Evolutionary conservation across 2,888 invertebrate species (phyloP).

Genomic region (Drosophila kokeensis): DNA sequence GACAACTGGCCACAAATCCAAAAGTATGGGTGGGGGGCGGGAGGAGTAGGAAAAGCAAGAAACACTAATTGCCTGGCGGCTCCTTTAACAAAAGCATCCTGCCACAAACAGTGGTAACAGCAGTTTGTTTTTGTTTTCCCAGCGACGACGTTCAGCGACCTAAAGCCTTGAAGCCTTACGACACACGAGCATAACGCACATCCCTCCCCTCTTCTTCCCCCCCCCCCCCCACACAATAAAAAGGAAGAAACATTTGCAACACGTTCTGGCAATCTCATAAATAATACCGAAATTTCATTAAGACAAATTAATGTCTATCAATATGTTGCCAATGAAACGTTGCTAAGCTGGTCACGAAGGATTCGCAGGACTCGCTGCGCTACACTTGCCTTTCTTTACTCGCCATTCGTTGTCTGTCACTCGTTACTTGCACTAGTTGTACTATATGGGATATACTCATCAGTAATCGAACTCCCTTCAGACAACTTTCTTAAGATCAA

Average conservation of each 20-base stretch:
- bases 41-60: constrained; percentile 20
- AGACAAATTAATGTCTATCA: constrained; percentile 86
- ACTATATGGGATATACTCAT: not conserved
- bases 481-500: not conserved
- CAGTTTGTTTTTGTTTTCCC: constrained; percentile 71
- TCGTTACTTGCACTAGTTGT: not conserved
- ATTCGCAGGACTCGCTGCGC: constrained; percentile 2
- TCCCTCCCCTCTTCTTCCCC: not conserved
- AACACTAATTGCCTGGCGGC: constrained; percentile 70
- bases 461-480: no score
- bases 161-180: constrained; percentile 49
- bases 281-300: constrained; percentile 85
- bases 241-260: constrained; percentile 50
- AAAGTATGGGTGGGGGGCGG: not conserved
- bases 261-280: constrained; percentile 84
- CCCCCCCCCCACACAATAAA: constrained; percentile 6
- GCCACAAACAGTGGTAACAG: constrained; percentile 34
- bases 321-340: constrained; percentile 83
- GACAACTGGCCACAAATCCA: constrained; percentile 59
- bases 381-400: constrained; percentile 4
- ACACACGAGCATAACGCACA: constrained; percentile 38
- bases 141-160: constrained; percentile 32
- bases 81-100: constrained; percentile 49
- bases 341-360: constrained; percentile 17
- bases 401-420: not conserved